Evolutionary conservation across 2,888 invertebrate species (phyloP).

Genomic region (Idaea straminata): DNA sequence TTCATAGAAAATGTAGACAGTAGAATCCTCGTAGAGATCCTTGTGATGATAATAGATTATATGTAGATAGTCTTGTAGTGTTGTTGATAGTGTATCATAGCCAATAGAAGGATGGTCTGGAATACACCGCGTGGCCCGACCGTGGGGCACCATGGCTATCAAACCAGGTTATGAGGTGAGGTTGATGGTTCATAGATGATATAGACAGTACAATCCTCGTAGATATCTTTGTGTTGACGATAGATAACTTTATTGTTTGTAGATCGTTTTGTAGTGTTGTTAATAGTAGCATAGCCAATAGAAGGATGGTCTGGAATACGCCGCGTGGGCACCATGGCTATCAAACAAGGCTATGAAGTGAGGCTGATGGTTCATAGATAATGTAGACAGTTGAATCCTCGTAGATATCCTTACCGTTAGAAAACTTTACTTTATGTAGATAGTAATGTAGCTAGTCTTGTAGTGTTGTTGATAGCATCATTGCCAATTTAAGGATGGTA

Average conservation of each 20-base stretch:
- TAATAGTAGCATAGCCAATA: constrained; percentile 80
- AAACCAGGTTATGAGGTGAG: constrained; percentile 83
- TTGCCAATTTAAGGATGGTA: too few species aligned
- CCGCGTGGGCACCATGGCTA: constrained; percentile 81
- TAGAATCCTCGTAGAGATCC: constrained; percentile 5
- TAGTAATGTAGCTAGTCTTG: not conserved
- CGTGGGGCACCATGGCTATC: constrained; percentile 80
- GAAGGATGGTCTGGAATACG: constrained; percentile 81
- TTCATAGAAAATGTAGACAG: constrained; percentile 12
- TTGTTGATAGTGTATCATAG: constrained; percentile 68
- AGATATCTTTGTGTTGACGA: constrained; percentile 2
- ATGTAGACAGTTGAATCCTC: constrained; percentile 4
- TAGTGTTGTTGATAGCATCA: not conserved
- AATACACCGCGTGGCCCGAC: constrained; percentile 80
- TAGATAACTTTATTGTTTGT: too few species aligned
- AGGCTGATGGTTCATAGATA: constrained; percentile 8
- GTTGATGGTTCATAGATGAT: too few species aligned
- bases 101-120: constrained; percentile 81
- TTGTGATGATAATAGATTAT: constrained; percentile 2
- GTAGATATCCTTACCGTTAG: not conserved
- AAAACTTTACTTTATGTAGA: not conserved
- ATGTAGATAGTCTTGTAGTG: too few species aligned
- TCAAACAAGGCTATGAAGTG: constrained; percentile 82
- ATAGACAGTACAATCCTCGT: constrained; percentile 10
- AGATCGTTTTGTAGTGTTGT: too few species aligned